These are phyloP conservation scores for Hycleus phaleratus DNA, from an alignment of 1,140 invertebrate species.

Conservation along the genomic window DNA sequence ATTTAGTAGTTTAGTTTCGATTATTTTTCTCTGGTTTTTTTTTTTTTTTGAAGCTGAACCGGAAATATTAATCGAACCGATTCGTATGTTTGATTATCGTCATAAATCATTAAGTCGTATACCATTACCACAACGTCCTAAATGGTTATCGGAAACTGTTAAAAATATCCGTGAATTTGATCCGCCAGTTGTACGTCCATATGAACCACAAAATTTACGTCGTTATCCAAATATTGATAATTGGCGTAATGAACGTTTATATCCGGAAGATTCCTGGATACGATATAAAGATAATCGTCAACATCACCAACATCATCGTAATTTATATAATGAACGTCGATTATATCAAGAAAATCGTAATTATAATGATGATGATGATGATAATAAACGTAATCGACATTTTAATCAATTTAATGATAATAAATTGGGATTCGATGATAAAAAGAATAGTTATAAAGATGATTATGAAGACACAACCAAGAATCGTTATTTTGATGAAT, in stretches of 20 bases:
- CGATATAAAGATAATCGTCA: not conserved
- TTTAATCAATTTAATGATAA: too few species aligned
- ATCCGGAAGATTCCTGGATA: not conserved
- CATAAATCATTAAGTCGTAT: slow-evolving; percentile 38
- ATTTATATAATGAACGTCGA: too few species aligned
- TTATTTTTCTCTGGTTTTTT: not conserved
- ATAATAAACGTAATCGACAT: too few species aligned
- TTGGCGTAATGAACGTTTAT: slow-evolving; percentile 4
- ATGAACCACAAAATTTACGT: slow-evolving; percentile 6
- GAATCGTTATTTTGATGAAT: too few species aligned
- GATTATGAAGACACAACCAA: too few species aligned
- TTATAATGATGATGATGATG: too few species aligned
- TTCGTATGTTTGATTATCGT: slow-evolving; percentile 36
- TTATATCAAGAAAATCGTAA: too few species aligned
- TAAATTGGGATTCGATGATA: too few species aligned
- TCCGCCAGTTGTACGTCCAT: slow-evolving; percentile 7
- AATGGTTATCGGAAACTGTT: slow-evolving; percentile 31
- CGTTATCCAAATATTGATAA: not conserved
- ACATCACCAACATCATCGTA: too few species aligned
- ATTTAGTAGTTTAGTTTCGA: too few species aligned
- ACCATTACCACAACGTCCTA: slow-evolving; percentile 34
- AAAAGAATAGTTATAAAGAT: too few species aligned
- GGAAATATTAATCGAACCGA: slow-evolving; percentile 29
- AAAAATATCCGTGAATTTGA: slow-evolving; percentile 36
- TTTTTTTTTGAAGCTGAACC: slow-evolving; percentile 23